Base-by-base conservation (phyloP, 64 coral and sea anemone species). In the Montipora foliosa region DNA sequence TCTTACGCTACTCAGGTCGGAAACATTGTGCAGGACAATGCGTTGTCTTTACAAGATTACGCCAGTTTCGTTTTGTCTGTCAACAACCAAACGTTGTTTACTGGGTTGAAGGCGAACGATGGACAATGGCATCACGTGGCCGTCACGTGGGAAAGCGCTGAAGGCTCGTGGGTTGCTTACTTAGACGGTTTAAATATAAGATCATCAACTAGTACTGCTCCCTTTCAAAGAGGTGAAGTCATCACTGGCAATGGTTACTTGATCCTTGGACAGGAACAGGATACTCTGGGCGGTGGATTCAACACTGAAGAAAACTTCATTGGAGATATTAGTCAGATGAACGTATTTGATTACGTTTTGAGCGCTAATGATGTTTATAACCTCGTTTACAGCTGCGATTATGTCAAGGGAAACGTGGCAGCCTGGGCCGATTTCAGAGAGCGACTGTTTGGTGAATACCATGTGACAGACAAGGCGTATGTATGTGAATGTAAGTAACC, bases 91-190 rank as follows among this genome's bases (percentile, higher is more conserved):
- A 91, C 93, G 14, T 78, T 75, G 20, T 97, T 79, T 77, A 78
- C 87, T 11, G 95, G 93, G 0, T 49, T 89, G 85, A 75, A 58
- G 52, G 70, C 76, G 5, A 94, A 82, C 19, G 93, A 97, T 44
- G 95, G 95, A 9, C 79, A 89, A 13, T 97, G 95, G 95, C 95
- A 97, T 84, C 95, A 97, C 84, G 77, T 97, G 57, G 79, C 95
- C 46, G 49, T 97, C 29, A 94, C 92, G 14, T 97, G 95, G 95
- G 88, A 94, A 19, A 91, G 93, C 79, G 64, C 83, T 46, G 44
- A 70, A 8, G 95, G 95, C 1, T 70, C 47, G 10, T 93, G 92
- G 92, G 11, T 67, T 2, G 76, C 84, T 1, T 93, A 84, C 67
- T 72, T 79, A 52, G 92, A 93, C 24, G 92, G 92, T 19, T 12